Evolutionary conservation across 2,113 vertebrate genomes (phyloP).

Genomic region (Lasiurus borealis): DNA sequence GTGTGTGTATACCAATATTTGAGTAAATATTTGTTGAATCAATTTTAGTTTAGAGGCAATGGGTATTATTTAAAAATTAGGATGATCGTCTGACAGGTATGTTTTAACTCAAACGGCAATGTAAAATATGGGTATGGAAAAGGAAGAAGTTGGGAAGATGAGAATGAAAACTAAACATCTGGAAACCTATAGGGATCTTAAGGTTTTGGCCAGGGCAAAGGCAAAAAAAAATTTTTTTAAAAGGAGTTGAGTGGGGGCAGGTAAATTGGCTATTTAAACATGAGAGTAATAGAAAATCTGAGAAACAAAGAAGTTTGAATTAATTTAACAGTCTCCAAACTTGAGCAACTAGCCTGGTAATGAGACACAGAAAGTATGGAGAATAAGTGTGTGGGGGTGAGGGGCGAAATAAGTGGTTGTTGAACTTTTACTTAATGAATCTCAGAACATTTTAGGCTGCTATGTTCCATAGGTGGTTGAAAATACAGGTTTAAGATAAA

Average conservation of each 20-base stretch:
- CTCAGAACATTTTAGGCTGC: not conserved
- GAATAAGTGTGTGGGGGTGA: not conserved
- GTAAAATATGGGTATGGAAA: not conserved
- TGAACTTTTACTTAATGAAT: conserved; percentile 26
- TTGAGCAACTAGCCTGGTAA: not conserved
- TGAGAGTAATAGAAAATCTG: not conserved
- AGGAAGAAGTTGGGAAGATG: not conserved
- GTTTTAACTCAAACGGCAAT: conserved; percentile 23
- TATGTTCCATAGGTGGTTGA: not conserved
- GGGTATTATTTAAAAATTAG: conserved; percentile 17
- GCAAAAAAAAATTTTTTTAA: not conserved
- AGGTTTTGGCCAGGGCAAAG: not conserved
- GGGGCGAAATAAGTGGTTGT: no score
- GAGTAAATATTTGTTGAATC: conserved; percentile 23
- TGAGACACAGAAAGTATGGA: not conserved
- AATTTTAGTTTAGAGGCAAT: not conserved
- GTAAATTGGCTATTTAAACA: not conserved
- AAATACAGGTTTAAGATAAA: not conserved
- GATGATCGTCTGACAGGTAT: not conserved
- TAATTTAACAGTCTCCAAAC: conserved; percentile 15
- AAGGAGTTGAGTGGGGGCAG: not conserved
- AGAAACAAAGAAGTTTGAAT: conserved; percentile 8
- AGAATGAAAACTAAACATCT: not conserved
- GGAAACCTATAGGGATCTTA: not conserved
- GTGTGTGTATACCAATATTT: not conserved